Evolutionary conservation across 1,140 invertebrate species (phyloP), one percentile per base, ranked within the genome.

Genomic region (Hyles vespertilio): DNA sequence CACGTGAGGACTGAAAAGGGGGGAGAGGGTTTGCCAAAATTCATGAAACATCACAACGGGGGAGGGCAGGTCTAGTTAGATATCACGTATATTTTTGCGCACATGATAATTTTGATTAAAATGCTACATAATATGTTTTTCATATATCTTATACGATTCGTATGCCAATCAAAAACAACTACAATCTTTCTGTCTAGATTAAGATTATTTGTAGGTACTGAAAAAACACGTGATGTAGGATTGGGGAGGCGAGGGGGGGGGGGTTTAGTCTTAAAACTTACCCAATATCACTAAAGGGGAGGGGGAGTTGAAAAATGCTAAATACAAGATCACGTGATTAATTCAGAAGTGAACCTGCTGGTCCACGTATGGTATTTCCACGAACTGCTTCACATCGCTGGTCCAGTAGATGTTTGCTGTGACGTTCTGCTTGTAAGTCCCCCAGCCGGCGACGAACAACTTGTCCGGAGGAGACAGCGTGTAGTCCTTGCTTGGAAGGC

Each of bases 401-500:
- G 46, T 6, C n/a, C 7, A 32, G 11, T 10, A n/a, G 5, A 32
- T 34, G 43, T n/a, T 56, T 43, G 40, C 57, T 72, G 0, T 48
- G 36, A 2, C 63, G 58, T 59, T 8, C 8, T 65, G 62, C 66
- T 51, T 22, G 9, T 48, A 45, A 46, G 12, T 43, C 68, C 80
- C 80, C 81, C 81, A 84, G 4, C 81, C 81, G 0, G 80, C 74
- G n/a, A 73, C 69, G 33, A 56, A 58, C 5, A 78, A 61, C 2
- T 22, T 58, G 22, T 73, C 45, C 22, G 67, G 43, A 1, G 55
- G 43, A 0, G 53, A 59, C 3, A 9, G 3, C 6, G 69, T 70
- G 12, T 77, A 54, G 55, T 84, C 79, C 0, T 11, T 62, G 2
- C 59, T 59, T 10, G 81, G 81, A 2, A 84, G 58, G 55, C 79